Evolutionary conservation across 2,797 vertebrate species (phyloP), one percentile per base, ranked within the genome.

Genomic region (Allobates femoralis): DNA sequence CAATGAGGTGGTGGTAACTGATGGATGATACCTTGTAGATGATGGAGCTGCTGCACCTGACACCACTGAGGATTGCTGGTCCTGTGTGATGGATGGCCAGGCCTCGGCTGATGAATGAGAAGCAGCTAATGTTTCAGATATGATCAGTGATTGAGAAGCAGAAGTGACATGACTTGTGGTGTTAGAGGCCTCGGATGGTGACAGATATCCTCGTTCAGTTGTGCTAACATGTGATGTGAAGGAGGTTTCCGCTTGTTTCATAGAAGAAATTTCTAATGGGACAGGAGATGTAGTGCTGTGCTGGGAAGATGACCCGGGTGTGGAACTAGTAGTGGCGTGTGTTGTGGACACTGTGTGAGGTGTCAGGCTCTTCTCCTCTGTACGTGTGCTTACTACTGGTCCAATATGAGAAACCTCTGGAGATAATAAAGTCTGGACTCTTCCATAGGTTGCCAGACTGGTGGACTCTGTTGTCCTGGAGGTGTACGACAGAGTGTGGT

Each of bases 291-390:
- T 90, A 51, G 90, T 91, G 6, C 84, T 32, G 88, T 87, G 41
- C 74, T 83, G 55, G 86, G 15, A 64, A 89, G 8, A 37, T 86
- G 90, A 85, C 67, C 14, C 1, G 76, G 89, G 84, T 55, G 81
- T 30, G 0, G 81, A 34, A 86, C 80, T 86, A 26, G 81, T 56
- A 8, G 66, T 32, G 32, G 3, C 7, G 3, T 88, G 28, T 0
- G 91, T 89, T 5, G 89, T 89, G 0, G 53, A 91, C 34, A 92
- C 89, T 41, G 87, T 66, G 51, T 78, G 85, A 23, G 89, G 90
- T 86, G 91, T 81, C 84, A 1, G 75, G 41, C 90, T 41, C 15
- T 90, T 79, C 78, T 55, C 84, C 50, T 78, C 82, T 56, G 89
- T 79, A 28, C 87, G 34, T 84, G 79, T 34, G 85, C 69, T 41